Evolutionary conservation across 2,113 vertebrate genomes (phyloP), one percentile per base, ranked within the genome.

Genomic region (Ceyx margarethae): DNA sequence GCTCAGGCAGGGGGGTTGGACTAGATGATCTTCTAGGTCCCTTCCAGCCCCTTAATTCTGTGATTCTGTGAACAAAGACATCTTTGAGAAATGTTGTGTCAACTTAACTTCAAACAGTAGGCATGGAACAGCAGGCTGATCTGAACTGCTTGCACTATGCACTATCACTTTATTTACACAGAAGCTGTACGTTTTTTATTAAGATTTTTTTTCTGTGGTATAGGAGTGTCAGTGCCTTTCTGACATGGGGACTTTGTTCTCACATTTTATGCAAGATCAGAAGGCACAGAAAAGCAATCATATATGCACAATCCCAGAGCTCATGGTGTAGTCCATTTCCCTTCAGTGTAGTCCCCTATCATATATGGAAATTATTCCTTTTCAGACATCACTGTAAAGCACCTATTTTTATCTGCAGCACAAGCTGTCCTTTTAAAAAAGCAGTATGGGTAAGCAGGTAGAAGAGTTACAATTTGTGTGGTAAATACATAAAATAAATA

Each of bases 201-300:
- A 91, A 72, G 31, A 72, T 25, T 31, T 64, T 33, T 85, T 67
- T 37, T 35, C 66, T 14, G 40, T 71, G 17, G 28, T 46, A 26
- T 9, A 29, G n/a, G 50, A 85, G 31, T 48, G 28, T 37, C 40
- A 19, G 50, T 45, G 60, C 16, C 50, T 66, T 83, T 33, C 11
- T 5, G 10, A 45, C 8, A 8, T 13, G 33, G 1, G 10, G 15
- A 64, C 81, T 61, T 35, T 1, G 46, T 51, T 87, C 37, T 87
- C 31, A n/a, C 17, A 18, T 21, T 74, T 91, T 66, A 33, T 5
- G 19, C 29, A 62, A 42, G 51, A 84, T 65, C 2, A 5, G 67
- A 85, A 89, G 29, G 35, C 57, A 76, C 35, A 56, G 35, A 68
- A 95, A 91, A 87, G 29, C 40, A 82, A n/a, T 23, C 8, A 16